Conservation (phyloP, 2,797 vertebrate genomes). For the Loris lydekkerianus region DNA sequence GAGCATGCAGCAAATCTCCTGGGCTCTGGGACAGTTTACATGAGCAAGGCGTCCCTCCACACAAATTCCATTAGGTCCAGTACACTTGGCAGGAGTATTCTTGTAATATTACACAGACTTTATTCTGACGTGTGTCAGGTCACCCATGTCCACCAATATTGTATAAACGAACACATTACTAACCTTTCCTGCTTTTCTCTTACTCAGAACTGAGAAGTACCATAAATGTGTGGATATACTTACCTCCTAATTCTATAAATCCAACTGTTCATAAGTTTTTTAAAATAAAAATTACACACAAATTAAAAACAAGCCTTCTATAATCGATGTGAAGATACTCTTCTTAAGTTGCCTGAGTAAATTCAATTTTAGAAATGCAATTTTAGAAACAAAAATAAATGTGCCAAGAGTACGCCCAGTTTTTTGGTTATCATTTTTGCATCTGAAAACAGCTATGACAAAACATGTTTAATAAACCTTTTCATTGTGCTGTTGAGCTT, state of each 20-base stretch:
- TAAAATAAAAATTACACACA: neutral
- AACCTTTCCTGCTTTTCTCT: neutral
- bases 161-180: neutral
- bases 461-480: neutral
- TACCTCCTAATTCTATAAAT: neutral
- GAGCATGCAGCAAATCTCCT: too few species aligned
- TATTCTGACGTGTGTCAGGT: neutral
- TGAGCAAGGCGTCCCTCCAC: neutral
- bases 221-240: neutral
- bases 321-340: neutral
- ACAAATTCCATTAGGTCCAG: neutral
- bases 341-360: neutral
- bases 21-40: neutral
- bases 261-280: neutral
- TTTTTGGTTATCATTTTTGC: neutral
- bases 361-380: neutral
- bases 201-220: neutral
- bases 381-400: constrained; percentile 18
- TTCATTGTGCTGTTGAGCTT: neutral
- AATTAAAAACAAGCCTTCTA: neutral
- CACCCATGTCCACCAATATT: neutral
- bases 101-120: neutral
- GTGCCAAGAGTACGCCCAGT: neutral
- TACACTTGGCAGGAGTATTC: neutral
- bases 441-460: neutral